Evolutionary conservation across 2,888 invertebrate species (phyloP).

Genomic region (Hypercompe scribonia): DNA sequence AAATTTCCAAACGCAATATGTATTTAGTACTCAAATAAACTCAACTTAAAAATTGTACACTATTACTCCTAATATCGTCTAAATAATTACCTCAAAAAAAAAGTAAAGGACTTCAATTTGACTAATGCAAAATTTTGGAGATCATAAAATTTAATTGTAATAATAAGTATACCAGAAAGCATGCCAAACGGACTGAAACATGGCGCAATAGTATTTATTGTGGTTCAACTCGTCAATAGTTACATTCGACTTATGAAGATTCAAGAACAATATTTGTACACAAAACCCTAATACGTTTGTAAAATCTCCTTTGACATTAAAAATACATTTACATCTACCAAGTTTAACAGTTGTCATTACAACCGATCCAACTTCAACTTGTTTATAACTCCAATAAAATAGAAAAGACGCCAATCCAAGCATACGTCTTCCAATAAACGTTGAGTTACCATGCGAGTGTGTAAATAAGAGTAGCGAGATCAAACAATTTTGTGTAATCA

Average conservation of each 20-base stretch:
- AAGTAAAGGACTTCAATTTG: too few species aligned
- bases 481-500: constrained; percentile 58
- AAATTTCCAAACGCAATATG: neutral
- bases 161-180: neutral
- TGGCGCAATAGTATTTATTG: too few species aligned
- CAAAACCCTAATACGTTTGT: too few species aligned
- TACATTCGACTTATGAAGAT: too few species aligned
- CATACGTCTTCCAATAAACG: constrained; percentile 43
- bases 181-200: neutral
- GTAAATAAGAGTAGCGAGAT: constrained; percentile 50
- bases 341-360: neutral
- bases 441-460: constrained; percentile 46
- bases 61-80: neutral
- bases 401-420: constrained; percentile 54
- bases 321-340: neutral
- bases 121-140: too few species aligned
- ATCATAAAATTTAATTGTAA: neutral
- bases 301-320: neutral
- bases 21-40: neutral
- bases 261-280: too few species aligned
- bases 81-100: neutral
- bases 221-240: too few species aligned
- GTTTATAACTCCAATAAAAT: neutral
- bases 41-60: neutral
- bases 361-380: neutral